Evolutionary conservation across 2,113 vertebrate genomes (phyloP).

Genomic region (Myodes glareolus): DNA sequence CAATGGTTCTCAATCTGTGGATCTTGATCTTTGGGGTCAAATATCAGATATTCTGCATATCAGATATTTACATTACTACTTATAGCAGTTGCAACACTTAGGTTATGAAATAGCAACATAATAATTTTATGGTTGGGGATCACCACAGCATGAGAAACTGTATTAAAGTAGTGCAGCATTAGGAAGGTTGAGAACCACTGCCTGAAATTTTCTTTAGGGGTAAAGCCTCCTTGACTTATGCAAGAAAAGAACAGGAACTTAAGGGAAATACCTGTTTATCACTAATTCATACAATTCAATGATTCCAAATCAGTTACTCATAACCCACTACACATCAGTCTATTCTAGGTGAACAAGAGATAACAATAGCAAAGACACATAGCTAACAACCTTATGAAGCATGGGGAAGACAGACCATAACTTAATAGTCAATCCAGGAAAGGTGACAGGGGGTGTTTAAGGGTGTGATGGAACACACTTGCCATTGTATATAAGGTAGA

Average conservation of each 20-base stretch:
- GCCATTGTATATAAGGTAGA: neutral
- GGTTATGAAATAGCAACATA: neutral
- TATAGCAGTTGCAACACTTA: neutral
- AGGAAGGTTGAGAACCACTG: neutral
- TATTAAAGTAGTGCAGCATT: neutral
- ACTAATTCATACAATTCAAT: neutral
- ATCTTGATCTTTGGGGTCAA: neutral
- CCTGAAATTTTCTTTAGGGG: neutral
- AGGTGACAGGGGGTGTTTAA: neutral
- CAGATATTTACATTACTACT: neutral
- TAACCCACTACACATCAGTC: neutral
- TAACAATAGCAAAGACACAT: neutral
- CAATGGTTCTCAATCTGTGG: neutral
- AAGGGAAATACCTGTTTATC: neutral
- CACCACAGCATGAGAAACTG: neutral
- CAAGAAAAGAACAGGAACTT: neutral
- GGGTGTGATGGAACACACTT: neutral
- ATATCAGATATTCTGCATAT: neutral
- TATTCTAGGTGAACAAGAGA: neutral
- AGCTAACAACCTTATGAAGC: neutral
- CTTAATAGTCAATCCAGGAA: neutral
- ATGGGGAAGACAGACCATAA: neutral
- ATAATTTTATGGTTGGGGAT: neutral
- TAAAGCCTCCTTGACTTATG: neutral
- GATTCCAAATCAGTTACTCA: neutral